Conservation (phyloP, 2,888 invertebrate species). For the Antheraea yamamai region DNA sequence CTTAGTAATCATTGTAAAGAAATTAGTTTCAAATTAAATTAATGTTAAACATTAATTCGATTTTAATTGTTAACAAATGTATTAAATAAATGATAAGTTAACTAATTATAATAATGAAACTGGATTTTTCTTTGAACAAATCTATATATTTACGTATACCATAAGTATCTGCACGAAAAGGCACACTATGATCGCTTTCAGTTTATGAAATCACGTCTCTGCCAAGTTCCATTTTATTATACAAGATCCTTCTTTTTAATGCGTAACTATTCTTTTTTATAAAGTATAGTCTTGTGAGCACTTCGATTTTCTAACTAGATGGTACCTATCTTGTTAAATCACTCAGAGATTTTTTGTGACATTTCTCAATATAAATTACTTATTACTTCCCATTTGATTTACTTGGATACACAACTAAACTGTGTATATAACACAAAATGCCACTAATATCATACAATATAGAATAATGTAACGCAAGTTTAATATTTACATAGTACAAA, state of each 20-base stretch:
- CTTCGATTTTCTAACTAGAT: too few species aligned
- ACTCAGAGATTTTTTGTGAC: too few species aligned
- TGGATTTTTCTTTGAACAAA: conserved; percentile 14
- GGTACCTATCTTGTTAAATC: too few species aligned
- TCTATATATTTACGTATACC: background rate
- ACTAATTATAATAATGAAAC: conserved; percentile 27
- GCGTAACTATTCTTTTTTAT: too few species aligned
- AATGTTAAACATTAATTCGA: conserved; percentile 78
- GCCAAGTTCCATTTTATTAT: too few species aligned
- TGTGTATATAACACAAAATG: background rate
- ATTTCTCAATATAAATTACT: too few species aligned
- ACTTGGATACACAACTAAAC: too few species aligned
- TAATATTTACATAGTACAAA: too few species aligned
- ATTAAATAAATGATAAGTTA: conserved; percentile 47
- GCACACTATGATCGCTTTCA: background rate
- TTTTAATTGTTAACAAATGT: conserved; percentile 67
- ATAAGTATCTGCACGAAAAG: conserved; percentile 5
- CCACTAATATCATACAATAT: background rate
- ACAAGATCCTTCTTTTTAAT: too few species aligned
- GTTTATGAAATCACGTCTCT: too few species aligned
- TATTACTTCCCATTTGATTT: too few species aligned
- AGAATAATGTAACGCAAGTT: background rate
- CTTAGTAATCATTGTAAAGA: conserved; percentile 31
- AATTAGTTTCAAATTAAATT: conserved; percentile 52
- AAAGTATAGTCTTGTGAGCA: too few species aligned